A percentile compares a stretch with the other conserved stretches of the same genome.
These are phyloP conservation scores for Pseudobourletiella spinata DNA, from an alignment of 1,140 invertebrate species.

Conservation along the genomic window DNA sequence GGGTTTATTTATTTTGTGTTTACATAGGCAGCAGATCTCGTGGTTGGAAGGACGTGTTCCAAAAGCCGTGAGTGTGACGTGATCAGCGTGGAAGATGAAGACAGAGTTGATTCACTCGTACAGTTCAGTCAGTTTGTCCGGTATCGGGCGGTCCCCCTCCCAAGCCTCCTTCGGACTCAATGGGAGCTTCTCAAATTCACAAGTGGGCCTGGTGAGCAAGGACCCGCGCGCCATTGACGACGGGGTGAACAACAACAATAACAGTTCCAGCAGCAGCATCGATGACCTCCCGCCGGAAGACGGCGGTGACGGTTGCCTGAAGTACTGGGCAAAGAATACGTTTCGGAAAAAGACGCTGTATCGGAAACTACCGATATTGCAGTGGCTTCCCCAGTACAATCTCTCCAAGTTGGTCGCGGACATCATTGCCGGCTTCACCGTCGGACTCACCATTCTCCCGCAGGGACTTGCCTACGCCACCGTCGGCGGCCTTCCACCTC, in stretches of 20 bases:
- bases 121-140: conserved; percentile 22
- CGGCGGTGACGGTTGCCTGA: conserved; percentile 39
- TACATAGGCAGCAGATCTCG: no score
- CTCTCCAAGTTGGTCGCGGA: conserved; percentile 22
- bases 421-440: conserved; percentile 47
- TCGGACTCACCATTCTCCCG: conserved; percentile 78
- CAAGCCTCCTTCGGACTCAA: not conserved
- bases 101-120: conserved; percentile 30
- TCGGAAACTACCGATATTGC: conserved; percentile 52
- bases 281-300: not conserved
- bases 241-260: not conserved
- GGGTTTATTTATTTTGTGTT: no score
- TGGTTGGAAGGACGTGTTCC: no score
- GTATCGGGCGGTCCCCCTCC: conserved; percentile 21
- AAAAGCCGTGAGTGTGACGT: no score
- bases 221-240: not conserved
- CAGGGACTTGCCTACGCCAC: conserved; percentile 55
- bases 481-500: conserved; percentile 41
- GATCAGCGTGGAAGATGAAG: no score
- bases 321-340: conserved; percentile 40
- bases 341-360: conserved; percentile 50
- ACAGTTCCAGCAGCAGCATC: not conserved
- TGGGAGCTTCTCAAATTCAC: not conserved
- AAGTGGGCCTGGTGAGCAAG: not conserved
- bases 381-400: conserved; percentile 56